Base-by-base conservation (phyloP, 2,797 vertebrate genomes). In the Poeciliopsis turneri region DNA sequence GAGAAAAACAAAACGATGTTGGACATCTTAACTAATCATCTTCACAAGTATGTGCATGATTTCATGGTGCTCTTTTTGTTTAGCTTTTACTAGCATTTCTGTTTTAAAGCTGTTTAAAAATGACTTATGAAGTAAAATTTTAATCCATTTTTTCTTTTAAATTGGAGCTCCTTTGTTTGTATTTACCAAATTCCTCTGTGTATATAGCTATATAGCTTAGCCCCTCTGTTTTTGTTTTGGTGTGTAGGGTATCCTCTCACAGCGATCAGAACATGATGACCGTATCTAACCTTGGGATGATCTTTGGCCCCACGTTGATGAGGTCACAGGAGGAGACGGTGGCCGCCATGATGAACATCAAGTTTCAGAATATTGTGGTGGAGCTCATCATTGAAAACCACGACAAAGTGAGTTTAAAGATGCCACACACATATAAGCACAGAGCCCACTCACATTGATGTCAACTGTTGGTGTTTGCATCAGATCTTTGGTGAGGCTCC, bases 321-420 rank as follows among this genome's bases (percentile, higher is more conserved):
- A 96, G 98, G 92, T 97, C 98, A 0, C 98, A 99, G 90, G 98
- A 99, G 74, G 98, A 99, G 94, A 99, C 98, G 0, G 98, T 99
- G 88, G 98, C 98, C 2, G 98, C 98, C 83, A 99, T 99, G 98
- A 99, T 99, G 97, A 99, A 99, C 93, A 99, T 99, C 90, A 99
- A 99, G 90, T 99, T 99, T 94, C 98, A 99, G 94, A 99, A 99
- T 89, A 98, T 99, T 68, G 98, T 99, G 71, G 97, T 99, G 80
- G 98, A 99, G 93, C 98, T 99, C 80, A 96, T 99, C 75, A 99
- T 99, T 61, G 98, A 99, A 90, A 98, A 99, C 93, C 97, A 97
- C 82, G 92, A 97, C 89, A 99, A 98, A 96, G 98, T 97, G 91
- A 0, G 4, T 9, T 46, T 20, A 41, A 59, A 9, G 70, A 23